Conservation (phyloP, 35 echinoderm and acorn worm species). For the Anneissia japonica region DNA sequence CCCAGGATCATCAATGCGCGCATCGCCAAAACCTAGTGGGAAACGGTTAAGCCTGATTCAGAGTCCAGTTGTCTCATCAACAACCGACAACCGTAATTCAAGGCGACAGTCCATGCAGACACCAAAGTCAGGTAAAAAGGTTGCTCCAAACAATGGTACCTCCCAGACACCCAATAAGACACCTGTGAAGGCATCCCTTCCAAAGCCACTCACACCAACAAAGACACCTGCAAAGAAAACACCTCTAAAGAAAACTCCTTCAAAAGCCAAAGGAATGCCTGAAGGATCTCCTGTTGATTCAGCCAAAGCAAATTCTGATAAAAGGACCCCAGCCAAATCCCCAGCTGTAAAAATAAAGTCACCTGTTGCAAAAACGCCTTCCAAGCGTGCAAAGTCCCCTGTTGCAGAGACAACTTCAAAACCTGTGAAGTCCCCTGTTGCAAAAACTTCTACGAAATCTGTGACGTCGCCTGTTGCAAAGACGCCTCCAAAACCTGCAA, state of each 20-base stretch:
- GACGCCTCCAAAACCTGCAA: neutral
- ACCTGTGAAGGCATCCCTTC: neutral
- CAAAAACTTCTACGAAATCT: too few relatives aligned
- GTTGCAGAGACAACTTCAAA: conserved; percentile 31
- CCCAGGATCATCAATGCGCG: conserved; percentile 42
- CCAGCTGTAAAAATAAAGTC: conserved; percentile 19
- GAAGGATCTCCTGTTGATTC: neutral
- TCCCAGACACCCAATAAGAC: neutral
- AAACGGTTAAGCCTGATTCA: conserved; percentile 53
- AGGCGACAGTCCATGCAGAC: neutral
- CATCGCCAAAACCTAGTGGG: conserved; percentile 1
- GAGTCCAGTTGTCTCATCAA: conserved; percentile 77
- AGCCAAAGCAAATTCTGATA: neutral
- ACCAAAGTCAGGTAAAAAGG: conserved; percentile 4
- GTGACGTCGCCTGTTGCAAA: too few relatives aligned
- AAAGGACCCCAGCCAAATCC: neutral
- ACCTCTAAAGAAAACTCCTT: conserved; percentile 2
- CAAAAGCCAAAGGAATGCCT: conserved; percentile 16
- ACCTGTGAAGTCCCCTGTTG: too few relatives aligned
- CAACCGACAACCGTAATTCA: conserved; percentile 36
- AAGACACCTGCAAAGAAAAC: conserved; percentile 46
- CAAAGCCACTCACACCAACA: neutral
- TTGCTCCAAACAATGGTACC: conserved; percentile 23
- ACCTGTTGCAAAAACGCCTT: too few relatives aligned
- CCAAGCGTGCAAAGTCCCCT: conserved; percentile 15